Evolutionary conservation across 2,888 invertebrate genomes (phyloP).

Genomic region (Agrenia bidenticulata): DNA sequence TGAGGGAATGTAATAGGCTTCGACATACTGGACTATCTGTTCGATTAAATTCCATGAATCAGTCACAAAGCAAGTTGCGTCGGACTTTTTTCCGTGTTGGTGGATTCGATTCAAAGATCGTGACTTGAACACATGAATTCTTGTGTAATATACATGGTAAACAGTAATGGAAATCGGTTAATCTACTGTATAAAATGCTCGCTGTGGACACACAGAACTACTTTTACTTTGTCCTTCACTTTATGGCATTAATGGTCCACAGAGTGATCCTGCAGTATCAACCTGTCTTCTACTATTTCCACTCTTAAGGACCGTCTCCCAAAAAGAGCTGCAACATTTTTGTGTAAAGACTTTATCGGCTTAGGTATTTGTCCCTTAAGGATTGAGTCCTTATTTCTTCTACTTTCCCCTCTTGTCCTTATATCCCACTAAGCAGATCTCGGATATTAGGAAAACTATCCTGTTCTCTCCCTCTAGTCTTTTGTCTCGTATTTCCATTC

Average conservation of each 20-base stretch:
- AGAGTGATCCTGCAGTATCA: no score
- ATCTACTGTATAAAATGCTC: conserved; percentile 15
- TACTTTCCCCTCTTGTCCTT: not conserved
- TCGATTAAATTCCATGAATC: no score
- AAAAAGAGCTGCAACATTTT: no score
- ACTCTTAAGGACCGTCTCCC: no score
- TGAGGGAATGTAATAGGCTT: no score
- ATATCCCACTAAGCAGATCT: no score
- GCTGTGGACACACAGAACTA: no score
- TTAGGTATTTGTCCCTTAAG: conserved; percentile 3
- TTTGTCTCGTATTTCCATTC: not conserved
- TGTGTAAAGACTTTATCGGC: conserved; percentile 7
- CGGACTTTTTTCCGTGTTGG: not conserved
- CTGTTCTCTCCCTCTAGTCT: no score
- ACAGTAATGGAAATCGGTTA: conserved; percentile 14
- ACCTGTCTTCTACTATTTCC: no score
- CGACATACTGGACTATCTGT: no score
- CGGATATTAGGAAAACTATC: no score
- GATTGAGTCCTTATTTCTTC: not conserved
- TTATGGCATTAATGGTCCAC: not conserved
- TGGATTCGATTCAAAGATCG: conserved; percentile 17
- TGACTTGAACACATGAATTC: conserved; percentile 37
- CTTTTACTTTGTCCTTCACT: not conserved
- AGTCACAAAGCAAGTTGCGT: no score
- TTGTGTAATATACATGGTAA: conserved; percentile 15